Base-by-base conservation (phyloP, 2,113 vertebrate species). In the Aphelocoma coerulescens region DNA sequence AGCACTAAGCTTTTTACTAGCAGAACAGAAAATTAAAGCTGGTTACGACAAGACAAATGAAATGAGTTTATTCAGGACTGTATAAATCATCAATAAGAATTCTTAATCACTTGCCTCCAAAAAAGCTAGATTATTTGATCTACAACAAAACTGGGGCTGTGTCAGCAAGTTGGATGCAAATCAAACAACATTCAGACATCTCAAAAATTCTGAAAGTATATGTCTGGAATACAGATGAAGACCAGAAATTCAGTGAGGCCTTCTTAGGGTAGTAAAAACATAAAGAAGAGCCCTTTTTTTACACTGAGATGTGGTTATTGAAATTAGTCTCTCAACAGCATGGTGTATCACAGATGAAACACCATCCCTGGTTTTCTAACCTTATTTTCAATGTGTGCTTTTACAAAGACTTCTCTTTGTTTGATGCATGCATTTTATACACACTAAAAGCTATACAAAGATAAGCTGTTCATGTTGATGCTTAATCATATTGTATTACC, bases 21-120 rank as follows among this genome's bases (percentile, higher is more conserved):
- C 68, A 86, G 92, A 97, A 97, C 75, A 85, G 93, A 97, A 97
- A 97, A 97, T 95, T 95, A 96, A 94, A 96, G 69, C 52, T 75
- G 46, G 80, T 95, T 96, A 94, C 87, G 61, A 93, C 68, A 95
- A 88, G 71, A 91, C 66, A 91, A 97, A 95, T 95, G 96, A 96
- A 96, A 95, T 91, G 3, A 96, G 84, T 92, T 97, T 96, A 85
- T 94, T 97, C 80, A 89, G 62, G 83, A 77, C 89, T 89, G 35
- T 72, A 52, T 84, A 97, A 97, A 96, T 92, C 76, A 94, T 95
- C 67, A 93, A 91, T 94, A 95, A 92, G 91, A 96, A 95, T 89
- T 91, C 79, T 94, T 96, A 97, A 96, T 95, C 68, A 75, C 52
- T 92, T 3, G 80, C 88, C 39, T 96, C 71, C 86, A 88, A 97